Conservation (phyloP, 2,113 vertebrate genomes). For the Phylloscopus whistleri region DNA sequence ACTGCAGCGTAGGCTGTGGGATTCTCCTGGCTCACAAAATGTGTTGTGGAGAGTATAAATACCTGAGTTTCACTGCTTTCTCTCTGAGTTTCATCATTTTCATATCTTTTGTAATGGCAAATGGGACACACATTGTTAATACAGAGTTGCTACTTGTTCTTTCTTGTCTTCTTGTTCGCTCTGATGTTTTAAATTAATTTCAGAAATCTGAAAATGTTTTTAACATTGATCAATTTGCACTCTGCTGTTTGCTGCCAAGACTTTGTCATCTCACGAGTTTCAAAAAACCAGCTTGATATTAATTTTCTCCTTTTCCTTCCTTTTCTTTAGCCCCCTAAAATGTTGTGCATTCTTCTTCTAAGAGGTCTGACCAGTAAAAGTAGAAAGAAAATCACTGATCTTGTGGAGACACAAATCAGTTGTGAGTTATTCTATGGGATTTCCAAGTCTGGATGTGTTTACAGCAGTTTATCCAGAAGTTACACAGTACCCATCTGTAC, state of each 20-base stretch:
- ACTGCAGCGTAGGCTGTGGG: rapidly evolving
- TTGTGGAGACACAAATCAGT: not conserved
- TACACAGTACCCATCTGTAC: not conserved
- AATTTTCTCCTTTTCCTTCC: not conserved
- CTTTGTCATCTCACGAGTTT: not conserved
- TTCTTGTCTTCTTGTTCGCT: not conserved
- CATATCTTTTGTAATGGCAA: not conserved
- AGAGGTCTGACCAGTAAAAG: not conserved
- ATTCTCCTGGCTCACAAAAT: not conserved
- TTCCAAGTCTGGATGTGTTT: not conserved
- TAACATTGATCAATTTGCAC: not conserved
- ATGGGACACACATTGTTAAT: not conserved
- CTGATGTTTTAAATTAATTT: not conserved
- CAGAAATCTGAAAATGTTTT: not conserved
- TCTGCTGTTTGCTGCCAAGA: not conserved
- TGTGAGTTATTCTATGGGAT: not conserved
- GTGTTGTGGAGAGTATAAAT: not conserved
- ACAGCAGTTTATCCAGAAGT: not conserved
- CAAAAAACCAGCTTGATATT: not conserved
- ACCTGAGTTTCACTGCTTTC: not conserved
- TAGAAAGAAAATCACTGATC: not conserved
- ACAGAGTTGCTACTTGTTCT: not conserved
- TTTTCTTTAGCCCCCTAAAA: not conserved
- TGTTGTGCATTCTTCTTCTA: not conserved
- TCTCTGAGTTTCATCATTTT: not conserved